Percentiles rank a stretch among this genome's conserved stretches.
Conservation (phyloP, 2,888 invertebrate genomes). For the Malacosoma neustria region DNA sequence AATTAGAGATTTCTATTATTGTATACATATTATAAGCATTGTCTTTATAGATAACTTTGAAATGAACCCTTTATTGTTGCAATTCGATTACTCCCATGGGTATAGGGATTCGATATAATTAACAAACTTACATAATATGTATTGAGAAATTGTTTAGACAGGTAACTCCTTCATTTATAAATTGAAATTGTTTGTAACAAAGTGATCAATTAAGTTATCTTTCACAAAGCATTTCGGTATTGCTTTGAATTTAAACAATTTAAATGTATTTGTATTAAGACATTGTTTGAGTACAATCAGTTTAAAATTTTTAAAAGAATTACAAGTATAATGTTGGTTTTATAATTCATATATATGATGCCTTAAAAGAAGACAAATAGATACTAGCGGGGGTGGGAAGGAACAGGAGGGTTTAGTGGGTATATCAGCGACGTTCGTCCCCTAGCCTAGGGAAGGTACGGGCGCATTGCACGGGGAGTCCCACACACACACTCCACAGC, state of each 20-base stretch:
- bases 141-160: not conserved
- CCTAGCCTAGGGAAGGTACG: no score
- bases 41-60: not conserved
- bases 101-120: not conserved
- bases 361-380: no score
- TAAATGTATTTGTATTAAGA: not conserved
- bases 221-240: not conserved
- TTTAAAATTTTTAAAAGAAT: no score
- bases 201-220: not conserved
- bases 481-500: no score
- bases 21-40: constrained; percentile 10
- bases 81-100: constrained; percentile 1
- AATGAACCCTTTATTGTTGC: constrained; percentile 16
- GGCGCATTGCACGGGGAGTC: no score
- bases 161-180: not conserved
- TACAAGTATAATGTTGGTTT: no score
- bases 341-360: no score
- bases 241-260: not conserved
- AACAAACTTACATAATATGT: not conserved
- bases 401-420: no score
- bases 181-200: not conserved
- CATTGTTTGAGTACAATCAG: no score
- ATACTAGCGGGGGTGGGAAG: no score
- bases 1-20: no score
- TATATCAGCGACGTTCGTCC: no score